These are phyloP conservation scores for Yoshiicerus persimilis DNA, from an alignment of 1,140 invertebrate species.

Conservation along the genomic window DNA sequence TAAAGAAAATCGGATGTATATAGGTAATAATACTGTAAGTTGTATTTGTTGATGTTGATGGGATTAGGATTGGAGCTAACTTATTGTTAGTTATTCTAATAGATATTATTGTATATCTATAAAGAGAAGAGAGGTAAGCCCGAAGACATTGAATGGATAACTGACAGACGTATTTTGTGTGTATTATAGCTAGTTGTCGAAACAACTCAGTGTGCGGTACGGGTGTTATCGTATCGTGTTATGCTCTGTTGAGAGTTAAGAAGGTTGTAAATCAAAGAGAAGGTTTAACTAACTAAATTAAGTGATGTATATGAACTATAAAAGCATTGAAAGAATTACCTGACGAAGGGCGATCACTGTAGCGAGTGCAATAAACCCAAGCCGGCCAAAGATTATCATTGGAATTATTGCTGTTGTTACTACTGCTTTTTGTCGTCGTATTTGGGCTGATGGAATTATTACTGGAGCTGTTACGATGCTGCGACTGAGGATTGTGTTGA, in stretches of 20 bases:
- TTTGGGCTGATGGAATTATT: constrained; percentile 43
- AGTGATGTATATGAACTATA: constrained; percentile 2
- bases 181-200: not conserved
- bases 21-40: not conserved
- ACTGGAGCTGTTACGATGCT: not conserved
- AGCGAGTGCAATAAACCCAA: constrained; percentile 97
- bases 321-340: constrained; percentile 35
- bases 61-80: not conserved
- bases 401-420: constrained; percentile 51
- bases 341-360: constrained; percentile 92
- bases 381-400: constrained; percentile 58
- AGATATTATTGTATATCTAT: not conserved
- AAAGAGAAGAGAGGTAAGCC: not conserved
- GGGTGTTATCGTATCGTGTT: not conserved
- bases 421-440: constrained; percentile 52
- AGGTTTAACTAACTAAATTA: constrained; percentile 18
- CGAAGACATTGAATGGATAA: not conserved
- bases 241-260: not conserved
- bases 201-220: constrained; percentile 17
- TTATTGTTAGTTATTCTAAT: not conserved
- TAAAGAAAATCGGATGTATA: not conserved
- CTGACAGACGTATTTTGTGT: not conserved
- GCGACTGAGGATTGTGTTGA: not conserved
- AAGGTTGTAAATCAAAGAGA: constrained; percentile 16
- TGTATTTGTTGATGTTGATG: not conserved